Evolutionary conservation across 2,113 vertebrate species (phyloP), one percentile per base, ranked within the genome.

Genomic region (Callorhinus ursinus): DNA sequence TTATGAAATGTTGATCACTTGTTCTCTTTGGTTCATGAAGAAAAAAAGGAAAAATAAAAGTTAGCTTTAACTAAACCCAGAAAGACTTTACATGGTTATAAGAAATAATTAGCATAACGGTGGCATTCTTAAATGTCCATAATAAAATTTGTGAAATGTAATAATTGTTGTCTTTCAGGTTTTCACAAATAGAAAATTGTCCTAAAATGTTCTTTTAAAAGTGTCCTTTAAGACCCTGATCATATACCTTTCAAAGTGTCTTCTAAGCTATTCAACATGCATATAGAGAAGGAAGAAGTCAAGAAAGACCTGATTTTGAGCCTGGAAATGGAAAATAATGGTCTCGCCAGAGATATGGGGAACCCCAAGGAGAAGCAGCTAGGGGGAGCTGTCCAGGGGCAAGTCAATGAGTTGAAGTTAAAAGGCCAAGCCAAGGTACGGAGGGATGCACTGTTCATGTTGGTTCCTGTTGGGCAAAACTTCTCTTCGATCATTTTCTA

Each of bases 361-460:
- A 61, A 16, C 0, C 13, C n/a, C 2, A 36, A 4, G 18, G 10
- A 77, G 33, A 31, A 36, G 14, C 1, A 26, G 3, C 3, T 0
- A 3, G 12, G 7, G 28, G 81, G 3, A 49, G 14, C 24, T 4
- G 3, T 16, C 53, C 63, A 14, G 18, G 6, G 5, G 4, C 36
- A 65, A 22, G 24, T 5, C 12, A 7, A 61, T 3, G 9, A 22
- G 21, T 13, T 11, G 76, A n/a, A 49, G n/a, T 0, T 24, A 31
- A 55, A 36, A 42, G 13, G 1, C 0, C 0, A 5, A 39, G 36
- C 3, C 33, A 19, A 33, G 76, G 28, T 1, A 3, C 59, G 7
- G 1, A 21, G 4, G 36, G 1, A 21, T 5, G 36, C 15, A 3
- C 59, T 4, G 6, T 15, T 39, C 7, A 2, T 4, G 7, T 6